Evolutionary conservation across 30 jellyfish, hydroid and myxozoan species (phyloP), one percentile per base, ranked within the genome.

Genomic region (Aurelia aurita): DNA sequence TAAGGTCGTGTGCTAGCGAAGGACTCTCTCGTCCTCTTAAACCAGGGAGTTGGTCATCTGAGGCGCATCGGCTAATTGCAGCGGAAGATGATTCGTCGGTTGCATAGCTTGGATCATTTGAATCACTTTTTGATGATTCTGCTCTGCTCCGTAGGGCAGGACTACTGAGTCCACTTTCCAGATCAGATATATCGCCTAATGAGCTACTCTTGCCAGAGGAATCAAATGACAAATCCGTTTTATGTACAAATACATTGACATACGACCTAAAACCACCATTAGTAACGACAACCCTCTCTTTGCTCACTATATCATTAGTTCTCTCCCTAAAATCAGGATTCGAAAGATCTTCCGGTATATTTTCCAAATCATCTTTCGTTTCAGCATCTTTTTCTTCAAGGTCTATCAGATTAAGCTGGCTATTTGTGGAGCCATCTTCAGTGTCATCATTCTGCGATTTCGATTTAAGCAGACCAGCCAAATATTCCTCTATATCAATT

Each of bases 1-100:
- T 26, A 46, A 29, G 47, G 21, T 66, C 77, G 23, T 51, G 49
- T 19, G 71, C 53, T 29, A 43, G 58, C 22, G 85, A 72, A 43
- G 25, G 29, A 55, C 67, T 55, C 67, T 55, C 67, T 55, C 67
- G 25, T 22, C 29, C 29, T n/a, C 13, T 19, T 19, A 55, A 2
- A 19, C 29, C 4, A 19, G 67, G 29, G 29, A 55, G 29, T 55
- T 55, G 67, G 5, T 22, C 67, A 22, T 55, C 67, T 22, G 67
- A 55, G 29, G 29, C 25, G 2, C 67, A 55, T 3, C 29, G 28
- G 29, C 29, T 55, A n/a, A 55, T 16, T 1, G 16, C 51, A 19
- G 67, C 12, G 28, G 67, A 14, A 55, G 29, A n/a, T 22, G 25
- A 13, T 55, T 55, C 67, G 29, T 55, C 67, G 1, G 0, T 22